phyloP scores from a whole-genome alignment of 1,140 invertebrate genomes.

The Lepidurus apus region DNA sequence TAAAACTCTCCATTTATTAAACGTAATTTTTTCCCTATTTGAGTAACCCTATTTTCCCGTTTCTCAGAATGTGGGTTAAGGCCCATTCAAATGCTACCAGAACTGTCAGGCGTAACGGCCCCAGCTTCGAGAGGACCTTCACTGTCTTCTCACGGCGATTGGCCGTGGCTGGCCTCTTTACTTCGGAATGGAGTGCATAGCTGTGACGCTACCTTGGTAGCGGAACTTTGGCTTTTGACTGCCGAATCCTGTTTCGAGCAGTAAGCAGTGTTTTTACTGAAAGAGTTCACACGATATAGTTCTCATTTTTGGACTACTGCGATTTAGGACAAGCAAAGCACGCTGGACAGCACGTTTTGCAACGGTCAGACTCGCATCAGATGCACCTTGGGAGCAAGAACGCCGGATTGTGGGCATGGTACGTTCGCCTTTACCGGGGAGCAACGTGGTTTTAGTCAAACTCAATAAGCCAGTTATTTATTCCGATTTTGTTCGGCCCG shows the following conservation, averaged over 20 bases:
- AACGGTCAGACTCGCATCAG: constrained; percentile 64
- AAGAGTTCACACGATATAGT: neutral
- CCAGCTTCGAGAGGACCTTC: constrained; percentile 52
- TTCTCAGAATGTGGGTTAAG: constrained; percentile 68
- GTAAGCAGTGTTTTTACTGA: constrained; percentile 42
- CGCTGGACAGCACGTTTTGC: constrained; percentile 57
- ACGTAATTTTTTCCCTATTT: constrained; percentile 19
- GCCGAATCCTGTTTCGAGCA: constrained; percentile 83
- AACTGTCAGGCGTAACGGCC: constrained; percentile 52
- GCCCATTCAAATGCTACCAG: constrained; percentile 40
- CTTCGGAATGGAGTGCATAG: constrained; percentile 77
- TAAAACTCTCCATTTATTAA: neutral
- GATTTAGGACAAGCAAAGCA: constrained; percentile 37
- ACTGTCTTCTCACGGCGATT: constrained; percentile 49
- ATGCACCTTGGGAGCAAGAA: constrained; percentile 81
- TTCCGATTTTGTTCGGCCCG: constrained; percentile 74
- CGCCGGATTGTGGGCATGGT: constrained; percentile 78
- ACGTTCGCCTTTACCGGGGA: constrained; percentile 81
- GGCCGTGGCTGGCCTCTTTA: constrained; percentile 82
- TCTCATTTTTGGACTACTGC: neutral
- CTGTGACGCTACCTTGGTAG: constrained; percentile 76
- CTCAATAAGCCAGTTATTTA: constrained; percentile 66
- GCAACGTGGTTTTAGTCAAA: constrained; percentile 71
- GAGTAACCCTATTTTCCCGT: constrained; percentile 31
- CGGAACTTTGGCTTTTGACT: constrained; percentile 74